Base-by-base conservation (phyloP, 2,797 vertebrate species). In the Kryptopterus vitreolus region DNA sequence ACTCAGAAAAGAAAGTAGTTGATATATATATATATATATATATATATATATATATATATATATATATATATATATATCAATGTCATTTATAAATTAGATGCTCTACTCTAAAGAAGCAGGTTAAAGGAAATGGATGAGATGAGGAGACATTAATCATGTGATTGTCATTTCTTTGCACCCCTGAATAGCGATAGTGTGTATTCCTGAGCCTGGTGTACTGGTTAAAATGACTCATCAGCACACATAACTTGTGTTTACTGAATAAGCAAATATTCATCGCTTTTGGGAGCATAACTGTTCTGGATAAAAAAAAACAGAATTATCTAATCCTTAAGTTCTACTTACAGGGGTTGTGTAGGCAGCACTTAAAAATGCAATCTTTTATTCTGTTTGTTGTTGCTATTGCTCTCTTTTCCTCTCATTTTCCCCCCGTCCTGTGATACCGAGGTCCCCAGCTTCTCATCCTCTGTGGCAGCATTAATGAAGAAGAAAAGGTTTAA, bases 401-500 rank as follows among this genome's bases (percentile, higher is more conserved):
- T 69, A 16, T 70, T 22, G 1, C 20, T 53, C 58, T 38, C 35
- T 8, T 69, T 62, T 58, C 72, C n/a, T n/a, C 55, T 55, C 16
- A 43, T 57, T 74, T 15, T 9, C 46, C 7, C 61, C 68, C 61
- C 18, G 10, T 66, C 68, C 61, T 22, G 10, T 71, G 59, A 18
- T 70, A 26, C 18, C 33, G 20, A 50, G 72, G 73, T 83, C 80
- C 69, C 29, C 65, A 50, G 75, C 62, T 58, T 22, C 16, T 22
- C n/a, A 72, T 74, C 62, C 76, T 74, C 52, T 24, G 13, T 79
- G 71, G 75, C 74, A 76, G 76, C 10, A 78, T 83, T 76, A 85
- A 86, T 86, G 81, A 79, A 53, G 63, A 43, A 75, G 80, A 78
- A 71, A 81, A 59, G 11, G 74, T 59, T 83, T 81, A 81, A 79